Conservation (phyloP, 2,797 vertebrate species). For the Halcyon leucocephala region DNA sequence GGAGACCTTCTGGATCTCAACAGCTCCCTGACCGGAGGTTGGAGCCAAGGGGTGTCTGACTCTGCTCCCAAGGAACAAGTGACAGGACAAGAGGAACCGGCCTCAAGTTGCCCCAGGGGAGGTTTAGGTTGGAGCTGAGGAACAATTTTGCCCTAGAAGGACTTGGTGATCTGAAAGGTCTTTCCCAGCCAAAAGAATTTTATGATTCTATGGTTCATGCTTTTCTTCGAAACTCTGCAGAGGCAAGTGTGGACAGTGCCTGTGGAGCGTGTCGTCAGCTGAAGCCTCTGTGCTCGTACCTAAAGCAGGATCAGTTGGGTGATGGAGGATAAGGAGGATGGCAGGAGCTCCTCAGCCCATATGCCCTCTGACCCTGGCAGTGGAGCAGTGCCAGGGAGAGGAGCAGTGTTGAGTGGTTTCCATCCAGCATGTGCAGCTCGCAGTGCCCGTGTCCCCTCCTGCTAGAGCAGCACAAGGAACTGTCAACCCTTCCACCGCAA, state of each 20-base stretch:
- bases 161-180: too few species aligned
- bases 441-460: neutral
- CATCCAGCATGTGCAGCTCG: neutral
- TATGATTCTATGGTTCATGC: neutral
- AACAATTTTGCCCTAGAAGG: too few species aligned
- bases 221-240: neutral
- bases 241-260: neutral
- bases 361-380: fast-evolving
- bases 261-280: neutral
- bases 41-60: too few species aligned
- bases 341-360: neutral
- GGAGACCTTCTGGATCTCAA: too few species aligned
- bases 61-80: too few species aligned
- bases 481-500: neutral
- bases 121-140: too few species aligned
- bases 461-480: neutral
- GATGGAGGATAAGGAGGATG: neutral
- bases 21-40: too few species aligned
- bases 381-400: neutral
- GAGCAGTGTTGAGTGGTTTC: neutral
- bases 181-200: too few species aligned
- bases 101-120: too few species aligned
- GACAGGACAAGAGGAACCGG: too few species aligned
- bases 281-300: neutral
- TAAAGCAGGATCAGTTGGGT: neutral